Evolutionary conservation across 2,797 vertebrate genomes (phyloP).

Genomic region (Astyanax mexicanus): DNA sequence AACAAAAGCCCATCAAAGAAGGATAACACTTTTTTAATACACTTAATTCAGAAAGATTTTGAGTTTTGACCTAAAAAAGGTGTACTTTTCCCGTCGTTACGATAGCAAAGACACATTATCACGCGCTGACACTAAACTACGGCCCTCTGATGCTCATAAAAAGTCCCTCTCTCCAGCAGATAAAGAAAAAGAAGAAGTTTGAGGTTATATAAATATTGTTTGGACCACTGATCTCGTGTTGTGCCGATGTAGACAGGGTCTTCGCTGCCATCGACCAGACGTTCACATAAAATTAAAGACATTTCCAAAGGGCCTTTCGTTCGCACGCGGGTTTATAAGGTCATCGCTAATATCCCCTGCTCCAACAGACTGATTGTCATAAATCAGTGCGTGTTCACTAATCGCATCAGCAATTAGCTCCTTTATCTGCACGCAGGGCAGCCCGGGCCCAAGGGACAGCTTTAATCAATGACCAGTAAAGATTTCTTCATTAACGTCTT

Average conservation of each 20-base stretch:
- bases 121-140: no score
- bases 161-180: background rate
- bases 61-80: no score
- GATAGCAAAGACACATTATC: no score
- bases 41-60: no score
- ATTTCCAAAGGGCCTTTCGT: background rate
- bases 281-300: slow-evolving; percentile 23
- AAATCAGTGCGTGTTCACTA: slow-evolving; percentile 73
- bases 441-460: slow-evolving; percentile 67
- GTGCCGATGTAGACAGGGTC: background rate
- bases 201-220: background rate
- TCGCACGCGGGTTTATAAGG: slow-evolving; percentile 41
- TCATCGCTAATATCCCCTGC: slow-evolving; percentile 61
- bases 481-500: slow-evolving; percentile 72
- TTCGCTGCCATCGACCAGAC: background rate
- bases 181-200: background rate
- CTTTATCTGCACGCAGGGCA: slow-evolving; percentile 63
- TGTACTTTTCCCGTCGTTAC: no score
- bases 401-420: slow-evolving; percentile 73
- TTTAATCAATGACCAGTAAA: slow-evolving; percentile 77
- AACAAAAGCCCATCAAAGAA: no score
- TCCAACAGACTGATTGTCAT: slow-evolving; percentile 70
- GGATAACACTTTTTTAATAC: no score
- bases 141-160: no score
- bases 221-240: background rate